Evolutionary conservation across 1,140 invertebrate genomes (phyloP).

Genomic region (Ceratosolen fusciceps): DNA sequence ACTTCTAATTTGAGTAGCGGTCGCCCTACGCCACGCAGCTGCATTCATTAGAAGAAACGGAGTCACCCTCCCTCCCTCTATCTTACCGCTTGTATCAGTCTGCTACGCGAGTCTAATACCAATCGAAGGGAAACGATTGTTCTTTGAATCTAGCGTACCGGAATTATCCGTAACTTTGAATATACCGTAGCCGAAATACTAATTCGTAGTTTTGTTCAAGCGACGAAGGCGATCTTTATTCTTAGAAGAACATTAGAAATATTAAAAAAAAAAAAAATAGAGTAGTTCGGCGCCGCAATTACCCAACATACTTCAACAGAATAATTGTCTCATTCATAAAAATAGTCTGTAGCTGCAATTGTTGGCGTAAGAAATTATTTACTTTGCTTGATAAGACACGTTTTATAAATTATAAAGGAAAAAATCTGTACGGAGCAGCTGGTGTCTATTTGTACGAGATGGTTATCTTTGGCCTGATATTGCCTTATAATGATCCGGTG

Average conservation of each 20-base stretch:
- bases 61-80: too few species aligned
- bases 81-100: too few species aligned
- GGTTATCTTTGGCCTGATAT: background rate
- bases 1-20: constrained; percentile 48
- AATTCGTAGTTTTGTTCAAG: too few species aligned
- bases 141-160: too few species aligned
- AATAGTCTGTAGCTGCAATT: background rate
- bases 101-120: too few species aligned
- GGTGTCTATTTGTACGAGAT: background rate
- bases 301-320: background rate
- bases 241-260: too few species aligned
- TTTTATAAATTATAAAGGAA: background rate
- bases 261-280: too few species aligned
- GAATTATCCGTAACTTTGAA: too few species aligned
- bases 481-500: background rate
- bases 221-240: too few species aligned
- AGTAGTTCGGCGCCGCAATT: background rate
- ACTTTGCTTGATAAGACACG: background rate
- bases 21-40: background rate
- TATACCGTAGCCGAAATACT: too few species aligned
- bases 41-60: constrained; percentile 3
- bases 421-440: background rate
- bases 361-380: background rate
- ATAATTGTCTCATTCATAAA: background rate
- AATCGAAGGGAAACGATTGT: too few species aligned